Percentiles rank a stretch among this genome's conserved stretches.
Conservation (phyloP, 2,113 vertebrate genomes). For the Spilogale gracilis region DNA sequence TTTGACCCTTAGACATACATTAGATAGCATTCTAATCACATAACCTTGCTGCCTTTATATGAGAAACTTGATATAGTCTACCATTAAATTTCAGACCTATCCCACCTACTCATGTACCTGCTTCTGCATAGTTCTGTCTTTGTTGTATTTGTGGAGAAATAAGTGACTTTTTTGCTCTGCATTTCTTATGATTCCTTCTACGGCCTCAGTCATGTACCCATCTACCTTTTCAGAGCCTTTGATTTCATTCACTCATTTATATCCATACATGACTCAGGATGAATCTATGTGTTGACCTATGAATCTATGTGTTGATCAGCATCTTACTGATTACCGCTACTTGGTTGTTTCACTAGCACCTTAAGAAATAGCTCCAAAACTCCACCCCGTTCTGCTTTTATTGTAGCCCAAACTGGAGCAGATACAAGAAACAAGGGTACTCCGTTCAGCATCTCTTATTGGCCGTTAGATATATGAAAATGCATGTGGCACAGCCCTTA, state of each 20-base stretch:
- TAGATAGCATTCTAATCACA: background rate
- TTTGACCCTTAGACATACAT: background rate
- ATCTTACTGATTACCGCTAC: background rate
- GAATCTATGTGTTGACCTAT: background rate
- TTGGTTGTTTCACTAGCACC: background rate
- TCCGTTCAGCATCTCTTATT: background rate
- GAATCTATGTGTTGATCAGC: background rate
- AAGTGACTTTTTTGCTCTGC: background rate
- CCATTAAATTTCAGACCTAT: background rate
- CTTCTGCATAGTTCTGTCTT: background rate
- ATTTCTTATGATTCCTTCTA: background rate
- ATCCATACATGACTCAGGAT: background rate
- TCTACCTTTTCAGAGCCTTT: background rate
- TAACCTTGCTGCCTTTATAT: background rate
- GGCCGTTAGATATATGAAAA: background rate
- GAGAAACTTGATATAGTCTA: background rate
- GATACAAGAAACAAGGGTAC: background rate
- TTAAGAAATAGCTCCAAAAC: constrained; percentile 16
- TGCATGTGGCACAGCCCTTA: background rate
- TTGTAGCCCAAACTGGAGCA: background rate
- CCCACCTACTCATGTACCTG: background rate
- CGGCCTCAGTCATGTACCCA: background rate
- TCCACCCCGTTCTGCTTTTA: background rate
- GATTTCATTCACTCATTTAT: background rate
- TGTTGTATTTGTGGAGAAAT: background rate